Base-by-base conservation (phyloP, 2,113 vertebrate species). In the Tychaedon coryphoeus region DNA sequence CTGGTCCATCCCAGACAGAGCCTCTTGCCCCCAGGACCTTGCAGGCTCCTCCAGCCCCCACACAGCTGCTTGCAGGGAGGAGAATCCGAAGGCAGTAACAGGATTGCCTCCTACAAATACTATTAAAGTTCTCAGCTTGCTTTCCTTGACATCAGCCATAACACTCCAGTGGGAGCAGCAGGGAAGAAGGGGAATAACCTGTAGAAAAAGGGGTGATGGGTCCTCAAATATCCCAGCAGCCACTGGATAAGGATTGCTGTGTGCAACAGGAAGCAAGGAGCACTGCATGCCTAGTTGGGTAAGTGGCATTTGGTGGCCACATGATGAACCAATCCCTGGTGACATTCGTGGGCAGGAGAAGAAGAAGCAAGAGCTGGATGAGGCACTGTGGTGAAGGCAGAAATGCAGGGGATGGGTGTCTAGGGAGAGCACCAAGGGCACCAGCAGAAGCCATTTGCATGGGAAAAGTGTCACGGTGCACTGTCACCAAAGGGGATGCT, bases 61-160 rank as follows among this genome's bases (percentile, higher is more conserved):
- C 1, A 1, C 54, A 83, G 60, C 29, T 2, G 6, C 86, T 50
- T 78, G 84, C 29, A 0, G 0, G 48, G 87, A 82, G 36, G 66
- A 75, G 66, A 54, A 93, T 65, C 48, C 1, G 1, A 89, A 91
- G 67, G 48, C 86, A 92, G 33, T 96, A 97, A 94, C 82, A 45
- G 90, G 92, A 95, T 96, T 91, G 67, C 34, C 82, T 95, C 75
- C 85, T 80, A 71, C 64, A 95, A 94, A 96, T 86, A 61, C 79
- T 92, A 89, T 91, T 96, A 96, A 86, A 90, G 72, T 56, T 43
- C 85, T 92, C 5, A 6, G 67, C 90, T 90, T 56, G 54, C 45
- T 79, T 75, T 74, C 50, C 79, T 93, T 97, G 95, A 96, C 67
- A 64, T 97, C 92, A 97, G 73, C 26, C 2, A 0, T 70, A 79